A percentile compares a stretch with the other conserved stretches of the same genome.
Conservation (phyloP, 1,140 invertebrate genomes). For the Druon quercuslanigerum region DNA sequence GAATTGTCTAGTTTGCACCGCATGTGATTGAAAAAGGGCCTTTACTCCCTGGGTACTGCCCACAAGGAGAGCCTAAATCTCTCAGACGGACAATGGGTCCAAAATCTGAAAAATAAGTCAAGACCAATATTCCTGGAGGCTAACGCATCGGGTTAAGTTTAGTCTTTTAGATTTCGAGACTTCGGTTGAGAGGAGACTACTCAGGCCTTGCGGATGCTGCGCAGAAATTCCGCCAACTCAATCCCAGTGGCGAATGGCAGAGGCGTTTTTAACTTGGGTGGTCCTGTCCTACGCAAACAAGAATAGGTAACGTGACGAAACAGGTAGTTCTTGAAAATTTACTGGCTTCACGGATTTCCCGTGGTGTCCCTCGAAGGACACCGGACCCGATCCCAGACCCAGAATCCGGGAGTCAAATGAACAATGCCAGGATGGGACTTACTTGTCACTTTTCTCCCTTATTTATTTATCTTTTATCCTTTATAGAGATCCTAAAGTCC, state of each 20-base stretch:
- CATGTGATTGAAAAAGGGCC: constrained; percentile 22
- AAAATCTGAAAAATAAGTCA: no score
- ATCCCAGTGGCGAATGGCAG: constrained; percentile 59
- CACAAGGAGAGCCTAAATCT: no score
- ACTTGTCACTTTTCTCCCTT: no score
- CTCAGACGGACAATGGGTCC: no score
- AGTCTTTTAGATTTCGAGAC: constrained; percentile 11
- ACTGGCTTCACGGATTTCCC: constrained; percentile 65
- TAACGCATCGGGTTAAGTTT: neutral
- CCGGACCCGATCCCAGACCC: no score
- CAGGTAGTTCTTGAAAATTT: constrained; percentile 68
- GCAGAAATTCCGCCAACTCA: constrained; percentile 68
- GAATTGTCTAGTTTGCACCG: constrained; percentile 20
- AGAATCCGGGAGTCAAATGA: no score
- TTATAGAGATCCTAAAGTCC: no score
- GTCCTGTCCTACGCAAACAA: constrained; percentile 72
- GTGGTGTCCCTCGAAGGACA: neutral
- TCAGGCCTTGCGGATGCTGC: constrained; percentile 48
- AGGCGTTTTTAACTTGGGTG: constrained; percentile 68
- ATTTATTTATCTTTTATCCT: no score
- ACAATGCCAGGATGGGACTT: no score
- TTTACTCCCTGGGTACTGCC: neutral
- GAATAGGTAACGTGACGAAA: constrained; percentile 58
- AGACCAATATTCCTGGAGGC: neutral
- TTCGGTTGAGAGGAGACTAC: constrained; percentile 44